phyloP scores from a whole-genome alignment of 2,113 vertebrate species.

The Malaclemys terrapin region DNA sequence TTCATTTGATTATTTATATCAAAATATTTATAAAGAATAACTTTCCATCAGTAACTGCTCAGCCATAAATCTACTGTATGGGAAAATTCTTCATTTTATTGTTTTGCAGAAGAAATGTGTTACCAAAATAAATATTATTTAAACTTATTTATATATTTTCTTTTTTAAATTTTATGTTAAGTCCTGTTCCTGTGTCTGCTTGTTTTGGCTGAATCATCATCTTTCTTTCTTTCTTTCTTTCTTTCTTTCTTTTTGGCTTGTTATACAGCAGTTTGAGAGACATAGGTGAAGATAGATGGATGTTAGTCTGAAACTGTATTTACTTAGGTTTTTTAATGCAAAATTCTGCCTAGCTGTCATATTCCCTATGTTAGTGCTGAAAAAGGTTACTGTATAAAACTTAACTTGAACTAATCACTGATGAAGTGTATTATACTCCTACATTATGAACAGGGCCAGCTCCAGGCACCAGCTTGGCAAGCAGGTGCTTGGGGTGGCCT shows the following conservation, averaged over 20 bases:
- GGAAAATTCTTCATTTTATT: neutral
- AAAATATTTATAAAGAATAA: slow-evolving; percentile 29
- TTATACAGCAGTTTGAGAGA: neutral
- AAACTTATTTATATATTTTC: neutral
- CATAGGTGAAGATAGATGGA: neutral
- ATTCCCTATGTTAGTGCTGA: too few species aligned
- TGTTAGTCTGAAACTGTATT: neutral
- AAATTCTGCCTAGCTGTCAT: too few species aligned
- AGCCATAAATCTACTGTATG: neutral
- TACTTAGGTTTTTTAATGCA: neutral
- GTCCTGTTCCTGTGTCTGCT: neutral
- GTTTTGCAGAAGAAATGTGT: slow-evolving; percentile 26
- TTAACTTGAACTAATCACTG: neutral
- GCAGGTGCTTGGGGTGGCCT: too few species aligned
- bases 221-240: neutral
- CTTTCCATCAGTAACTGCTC: neutral
- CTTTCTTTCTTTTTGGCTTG: too few species aligned
- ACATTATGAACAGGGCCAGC: neutral
- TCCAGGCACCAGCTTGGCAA: too few species aligned
- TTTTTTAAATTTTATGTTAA: neutral
- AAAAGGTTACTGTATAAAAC: too few species aligned
- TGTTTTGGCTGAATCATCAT: neutral
- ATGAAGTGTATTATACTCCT: neutral
- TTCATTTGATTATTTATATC: slow-evolving; percentile 45
- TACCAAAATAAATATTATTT: neutral